Conservation (phyloP, 1,140 invertebrate species). For the Laodelphax striatellus region DNA sequence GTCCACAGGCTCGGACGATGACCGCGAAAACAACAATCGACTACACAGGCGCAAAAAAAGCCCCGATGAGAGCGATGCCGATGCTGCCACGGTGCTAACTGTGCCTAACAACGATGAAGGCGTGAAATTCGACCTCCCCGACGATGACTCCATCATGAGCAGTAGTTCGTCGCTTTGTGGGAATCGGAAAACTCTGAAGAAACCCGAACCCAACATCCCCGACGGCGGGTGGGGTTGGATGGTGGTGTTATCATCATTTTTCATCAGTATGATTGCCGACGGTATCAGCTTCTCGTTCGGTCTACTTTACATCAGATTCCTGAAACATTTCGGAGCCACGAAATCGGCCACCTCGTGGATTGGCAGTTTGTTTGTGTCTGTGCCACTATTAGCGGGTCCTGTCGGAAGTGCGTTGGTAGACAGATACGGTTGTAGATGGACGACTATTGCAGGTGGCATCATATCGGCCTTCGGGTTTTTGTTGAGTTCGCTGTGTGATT, state of each 20-base stretch:
- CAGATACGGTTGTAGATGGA: slow-evolving; percentile 59
- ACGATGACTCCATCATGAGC: slow-evolving; percentile 15
- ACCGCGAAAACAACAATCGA: background rate
- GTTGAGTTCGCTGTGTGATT: slow-evolving; percentile 57
- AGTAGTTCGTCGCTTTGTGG: slow-evolving; percentile 17
- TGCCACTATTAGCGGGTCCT: slow-evolving; percentile 73
- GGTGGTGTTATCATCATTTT: slow-evolving; percentile 69
- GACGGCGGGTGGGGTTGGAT: slow-evolving; percentile 80
- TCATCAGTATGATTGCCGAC: slow-evolving; percentile 89
- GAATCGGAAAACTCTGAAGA: background rate
- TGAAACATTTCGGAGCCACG: slow-evolving; percentile 69
- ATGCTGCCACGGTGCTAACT: background rate
- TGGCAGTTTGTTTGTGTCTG: slow-evolving; percentile 75
- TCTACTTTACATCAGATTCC: slow-evolving; percentile 73
- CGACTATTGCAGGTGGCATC: slow-evolving; percentile 29
- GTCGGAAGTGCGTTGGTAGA: slow-evolving; percentile 78
- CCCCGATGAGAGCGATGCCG: background rate
- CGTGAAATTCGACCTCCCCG: slow-evolving; percentile 11
- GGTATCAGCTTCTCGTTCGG: slow-evolving; percentile 91
- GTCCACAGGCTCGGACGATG: background rate
- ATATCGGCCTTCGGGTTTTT: slow-evolving; percentile 67
- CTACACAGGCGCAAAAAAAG: background rate
- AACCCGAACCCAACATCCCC: slow-evolving; percentile 42
- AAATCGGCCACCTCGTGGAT: slow-evolving; percentile 81
- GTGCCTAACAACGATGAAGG: slow-evolving; percentile 7